These are phyloP conservation scores for Phorcus lineatus DNA, from an alignment of 2,888 invertebrate genomes.

Conservation along the genomic window DNA sequence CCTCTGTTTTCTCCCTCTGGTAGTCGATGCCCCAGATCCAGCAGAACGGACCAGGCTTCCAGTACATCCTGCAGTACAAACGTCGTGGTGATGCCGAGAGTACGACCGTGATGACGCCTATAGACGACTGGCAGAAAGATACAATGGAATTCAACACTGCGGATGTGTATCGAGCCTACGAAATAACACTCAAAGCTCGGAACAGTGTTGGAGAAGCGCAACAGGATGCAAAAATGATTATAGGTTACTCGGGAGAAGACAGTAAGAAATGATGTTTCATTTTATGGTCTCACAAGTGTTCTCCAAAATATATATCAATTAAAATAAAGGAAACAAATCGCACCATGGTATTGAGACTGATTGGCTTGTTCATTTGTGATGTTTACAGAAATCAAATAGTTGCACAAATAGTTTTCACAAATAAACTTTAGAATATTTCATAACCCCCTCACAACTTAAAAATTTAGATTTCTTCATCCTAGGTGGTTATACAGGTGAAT, in stretches of 20 bases:
- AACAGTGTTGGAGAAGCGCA: conserved; percentile 92
- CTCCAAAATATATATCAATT: no score
- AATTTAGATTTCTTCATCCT: no score
- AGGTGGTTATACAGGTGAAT: no score
- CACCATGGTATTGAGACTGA: no score
- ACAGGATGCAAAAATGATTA: conserved; percentile 86
- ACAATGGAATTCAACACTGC: conserved; percentile 42
- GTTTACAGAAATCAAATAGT: no score
- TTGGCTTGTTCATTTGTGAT: no score
- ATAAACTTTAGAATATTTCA: no score
- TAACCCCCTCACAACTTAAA: no score
- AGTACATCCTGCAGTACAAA: conserved; percentile 90
- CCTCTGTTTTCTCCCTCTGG: conserved; percentile 40
- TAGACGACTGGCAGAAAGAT: conserved; percentile 81
- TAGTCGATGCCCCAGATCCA: conserved; percentile 96
- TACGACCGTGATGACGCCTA: conserved; percentile 76
- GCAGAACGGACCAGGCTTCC: conserved; percentile 96
- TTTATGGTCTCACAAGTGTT: no score
- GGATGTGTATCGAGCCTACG: conserved; percentile 88
- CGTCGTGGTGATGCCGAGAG: conserved; percentile 83
- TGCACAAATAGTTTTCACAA: no score
- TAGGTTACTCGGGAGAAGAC: conserved; percentile 92
- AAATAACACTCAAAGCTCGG: conserved; percentile 92
- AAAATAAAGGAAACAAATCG: no score
- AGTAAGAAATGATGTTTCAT: conserved; percentile 54